Base-by-base conservation (phyloP, 2,797 vertebrate genomes). In the Chaenodraco wilsoni region DNA sequence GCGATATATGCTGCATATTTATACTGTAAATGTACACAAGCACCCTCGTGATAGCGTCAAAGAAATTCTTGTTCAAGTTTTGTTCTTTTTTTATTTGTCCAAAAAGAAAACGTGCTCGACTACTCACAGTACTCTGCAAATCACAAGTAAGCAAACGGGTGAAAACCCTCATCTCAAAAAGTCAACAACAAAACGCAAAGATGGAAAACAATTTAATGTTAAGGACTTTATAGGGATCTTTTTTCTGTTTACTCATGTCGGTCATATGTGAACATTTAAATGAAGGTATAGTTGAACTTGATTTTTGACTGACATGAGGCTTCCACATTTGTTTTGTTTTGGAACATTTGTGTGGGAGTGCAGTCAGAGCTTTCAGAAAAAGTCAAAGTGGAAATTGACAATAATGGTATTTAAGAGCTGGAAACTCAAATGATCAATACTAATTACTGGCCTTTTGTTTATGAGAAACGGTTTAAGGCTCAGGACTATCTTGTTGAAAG, bases 391-490 rank as follows among this genome's bases (percentile, higher is more conserved):
- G 27, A 33, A 17, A 33, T 13, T 56, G 33, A 58, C 27, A 27
- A 27, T 37, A 37, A 58, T 9, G 1, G 4, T 40, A 21, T 40
- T 64, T 37, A 48, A 6, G 33, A 63, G 12, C 14, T 4, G 2
- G 33, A 50, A 44, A 52, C n/a, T 54, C 14, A 37, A 37, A 37
- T 37, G 33, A 54, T 19, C 33, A 37, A 37, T 37, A 37, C 2
- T 37, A 37, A 37, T 37, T 37, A 37, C 8, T 37, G 33, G 7
- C 7, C 3, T 41, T 9, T 21, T 7, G 46, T 58, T 59, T 27
- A 44, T 64, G 5, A 37, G 45, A 45, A 68, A 54, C 48, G n/a
- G n/a, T 40, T 17, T 57, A 41, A 43, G 50, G 33, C 45, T 74
- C 12, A 57, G 4, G 44, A 44, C 64, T 21, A 23, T 43, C 23